Conservation (phyloP, 2,888 invertebrate genomes). For the Drosophila aldrichi region DNA sequence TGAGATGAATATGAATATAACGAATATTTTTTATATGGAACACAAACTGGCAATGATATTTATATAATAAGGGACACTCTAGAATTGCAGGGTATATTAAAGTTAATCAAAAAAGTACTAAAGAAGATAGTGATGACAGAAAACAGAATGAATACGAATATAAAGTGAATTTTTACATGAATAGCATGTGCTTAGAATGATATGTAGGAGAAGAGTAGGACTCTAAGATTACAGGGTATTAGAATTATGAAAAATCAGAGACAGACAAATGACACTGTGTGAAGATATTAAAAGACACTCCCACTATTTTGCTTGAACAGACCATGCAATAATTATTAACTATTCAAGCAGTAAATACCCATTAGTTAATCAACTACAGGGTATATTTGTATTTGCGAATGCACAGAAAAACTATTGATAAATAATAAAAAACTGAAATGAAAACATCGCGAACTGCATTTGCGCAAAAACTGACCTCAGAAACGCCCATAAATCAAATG, state of each 20-base stretch:
- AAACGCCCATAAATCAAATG: conserved; percentile 38
- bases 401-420: conserved; percentile 36
- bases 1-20: background rate
- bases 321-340: background rate
- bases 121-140: too few relatives aligned
- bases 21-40: background rate
- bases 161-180: background rate
- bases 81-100: background rate
- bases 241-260: background rate
- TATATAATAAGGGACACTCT: too few relatives aligned
- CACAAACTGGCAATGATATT: too few relatives aligned
- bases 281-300: background rate
- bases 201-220: too few relatives aligned
- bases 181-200: background rate
- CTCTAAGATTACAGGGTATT: background rate
- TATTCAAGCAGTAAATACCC: background rate
- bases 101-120: background rate
- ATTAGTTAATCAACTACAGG: background rate
- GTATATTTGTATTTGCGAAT: background rate
- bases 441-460: conserved; percentile 26
- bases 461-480: conserved; percentile 24
- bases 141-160: background rate
- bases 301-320: accelerated
- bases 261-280: background rate
- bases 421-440: conserved; percentile 55